Base-by-base conservation (phyloP, 64 coral and sea anemone species). In the Hydrozoanthus tunicans region DNA sequence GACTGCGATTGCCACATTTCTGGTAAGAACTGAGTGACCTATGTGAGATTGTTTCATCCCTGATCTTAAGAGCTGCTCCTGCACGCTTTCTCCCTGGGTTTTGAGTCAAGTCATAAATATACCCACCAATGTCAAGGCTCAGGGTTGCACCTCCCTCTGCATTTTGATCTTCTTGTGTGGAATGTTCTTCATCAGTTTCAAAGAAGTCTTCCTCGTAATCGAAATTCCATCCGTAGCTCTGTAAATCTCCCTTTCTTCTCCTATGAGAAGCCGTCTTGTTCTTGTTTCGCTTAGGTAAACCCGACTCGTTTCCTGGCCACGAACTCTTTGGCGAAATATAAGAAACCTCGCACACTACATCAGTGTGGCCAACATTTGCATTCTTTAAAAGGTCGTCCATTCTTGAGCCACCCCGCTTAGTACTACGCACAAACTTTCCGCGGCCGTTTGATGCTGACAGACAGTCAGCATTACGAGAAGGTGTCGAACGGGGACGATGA, bases 121-220 rank as follows among this genome's bases (percentile, higher is more conserved):
- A 73, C 25, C 20, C 25, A 6, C 84, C 84, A 62, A 88, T 88
- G 84, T 88, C 84, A 88, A 88, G 73, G 13, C 8, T 57, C 6
- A 57, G 4, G 5, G 11, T 53, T 57, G 53, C 6, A 70, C 15
- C 53, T 0, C 9, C 17, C 9, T 73, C 27, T 53, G 27, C 3
- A 70, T 43, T 56, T 69, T 13, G 7, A 7, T 55, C 13, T 11
- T 8, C 63, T 20, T 25, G 55, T 80, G 20, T 53, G 25, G 9
- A 7, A 56, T 59, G 23, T 6, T 14, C 15, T 75, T 61, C 84
- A 59, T 88, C 54, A 26, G 51, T 11, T 10, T 86, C 83, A 27
- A 27, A 20, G 24, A 57, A 9, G 5, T 88, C 84, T 74, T 58
- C 84, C 24, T 88, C 84, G 10, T 51, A 5, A 32, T 73, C 56